Conservation (phyloP, 1,140 invertebrate genomes). For the Lordiphosa mommai region DNA sequence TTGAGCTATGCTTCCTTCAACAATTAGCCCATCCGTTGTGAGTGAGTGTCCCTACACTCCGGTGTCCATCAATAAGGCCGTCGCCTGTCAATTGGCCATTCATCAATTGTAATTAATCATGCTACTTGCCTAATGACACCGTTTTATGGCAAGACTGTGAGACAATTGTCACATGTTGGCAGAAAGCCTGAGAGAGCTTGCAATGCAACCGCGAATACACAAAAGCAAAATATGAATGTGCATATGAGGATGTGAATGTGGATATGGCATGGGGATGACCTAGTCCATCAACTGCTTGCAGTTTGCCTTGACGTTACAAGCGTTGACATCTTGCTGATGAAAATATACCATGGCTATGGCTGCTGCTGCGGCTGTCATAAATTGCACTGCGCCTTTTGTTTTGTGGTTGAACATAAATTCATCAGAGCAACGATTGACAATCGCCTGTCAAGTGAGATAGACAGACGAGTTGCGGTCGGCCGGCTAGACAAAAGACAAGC, state of each 20-base stretch:
- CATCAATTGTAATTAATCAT: slow-evolving; percentile 76
- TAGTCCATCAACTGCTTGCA: slow-evolving; percentile 17
- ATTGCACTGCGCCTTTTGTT: slow-evolving; percentile 1
- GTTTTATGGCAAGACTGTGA: not conserved
- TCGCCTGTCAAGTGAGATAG: not conserved
- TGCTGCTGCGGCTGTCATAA: not conserved
- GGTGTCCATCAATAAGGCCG: slow-evolving; percentile 61
- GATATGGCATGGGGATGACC: not conserved
- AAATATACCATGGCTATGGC: not conserved
- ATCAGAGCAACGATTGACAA: not conserved
- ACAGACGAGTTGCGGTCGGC: not conserved
- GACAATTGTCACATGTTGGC: slow-evolving; percentile 41
- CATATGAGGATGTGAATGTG: not conserved
- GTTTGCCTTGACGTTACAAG: no score
- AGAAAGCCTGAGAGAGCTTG: not conserved
- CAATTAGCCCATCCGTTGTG: slow-evolving; percentile 44
- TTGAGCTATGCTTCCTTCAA: slow-evolving; percentile 6
- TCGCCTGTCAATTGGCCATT: slow-evolving; percentile 67
- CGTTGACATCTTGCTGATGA: slow-evolving; percentile 2
- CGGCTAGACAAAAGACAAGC: slow-evolving; percentile 47
- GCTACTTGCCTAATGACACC: slow-evolving; percentile 51
- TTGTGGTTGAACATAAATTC: slow-evolving; percentile 2
- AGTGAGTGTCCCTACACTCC: slow-evolving; percentile 6
- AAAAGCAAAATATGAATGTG: not conserved
- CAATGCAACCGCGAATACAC: slow-evolving; percentile 13